phyloP scores from a whole-genome alignment of 2,113 vertebrate species.

The Cricetomys ansorgei region DNA sequence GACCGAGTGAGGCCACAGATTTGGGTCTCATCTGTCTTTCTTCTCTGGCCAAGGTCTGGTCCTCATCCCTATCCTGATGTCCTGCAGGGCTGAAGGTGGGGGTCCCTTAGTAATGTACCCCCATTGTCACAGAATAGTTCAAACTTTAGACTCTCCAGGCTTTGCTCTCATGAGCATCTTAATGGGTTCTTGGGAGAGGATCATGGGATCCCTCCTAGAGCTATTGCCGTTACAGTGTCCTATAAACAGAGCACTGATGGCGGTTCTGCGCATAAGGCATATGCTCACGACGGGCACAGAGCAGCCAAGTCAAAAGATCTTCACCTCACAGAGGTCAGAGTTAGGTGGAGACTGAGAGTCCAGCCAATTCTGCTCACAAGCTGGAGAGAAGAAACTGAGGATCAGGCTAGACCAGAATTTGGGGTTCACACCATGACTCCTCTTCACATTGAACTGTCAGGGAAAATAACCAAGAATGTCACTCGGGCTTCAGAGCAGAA shows the following conservation, averaged over 20 bases:
- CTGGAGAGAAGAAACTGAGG: neutral
- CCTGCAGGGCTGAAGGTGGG: neutral
- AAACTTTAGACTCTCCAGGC: neutral
- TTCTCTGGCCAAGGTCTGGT: neutral
- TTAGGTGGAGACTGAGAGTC: neutral
- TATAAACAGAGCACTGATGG: too few relatives aligned
- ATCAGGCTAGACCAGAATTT: neutral
- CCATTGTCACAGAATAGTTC: rapidly evolving
- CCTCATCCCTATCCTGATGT: rapidly evolving
- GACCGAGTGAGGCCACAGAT: neutral
- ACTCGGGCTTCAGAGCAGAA: too few relatives aligned
- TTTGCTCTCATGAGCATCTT: neutral
- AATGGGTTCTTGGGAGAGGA: neutral
- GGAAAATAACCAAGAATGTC: neutral
- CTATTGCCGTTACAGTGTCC: neutral
- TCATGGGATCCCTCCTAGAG: neutral
- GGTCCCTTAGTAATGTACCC: rapidly evolving
- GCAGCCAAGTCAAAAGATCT: neutral
- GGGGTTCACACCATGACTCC: too few relatives aligned
- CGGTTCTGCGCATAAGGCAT: neutral
- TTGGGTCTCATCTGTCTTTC: neutral
- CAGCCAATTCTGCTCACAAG: neutral
- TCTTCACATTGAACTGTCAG: neutral
- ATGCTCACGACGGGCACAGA: neutral
- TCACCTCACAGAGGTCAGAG: neutral